Evolutionary conservation across 2,113 vertebrate species (phyloP).

Genomic region (Raja brachyura): DNA sequence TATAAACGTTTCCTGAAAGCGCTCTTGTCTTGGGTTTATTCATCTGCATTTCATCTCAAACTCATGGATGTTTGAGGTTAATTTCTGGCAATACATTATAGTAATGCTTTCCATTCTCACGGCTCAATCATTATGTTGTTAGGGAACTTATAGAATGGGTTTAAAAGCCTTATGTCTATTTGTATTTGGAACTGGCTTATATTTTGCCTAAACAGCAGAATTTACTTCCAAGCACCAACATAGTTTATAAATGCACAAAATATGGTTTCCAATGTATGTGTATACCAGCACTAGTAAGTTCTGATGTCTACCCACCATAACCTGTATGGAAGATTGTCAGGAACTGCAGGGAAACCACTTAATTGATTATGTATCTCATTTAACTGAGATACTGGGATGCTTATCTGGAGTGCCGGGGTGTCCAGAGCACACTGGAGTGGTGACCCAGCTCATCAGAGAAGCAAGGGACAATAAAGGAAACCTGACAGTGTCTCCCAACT

Average conservation of each 20-base stretch:
- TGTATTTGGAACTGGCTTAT: background rate
- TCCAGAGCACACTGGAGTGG: too few relatives aligned
- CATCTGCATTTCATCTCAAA: background rate
- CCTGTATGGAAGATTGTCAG: background rate
- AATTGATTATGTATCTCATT: background rate
- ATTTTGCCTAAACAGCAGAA: background rate
- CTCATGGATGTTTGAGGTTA: background rate
- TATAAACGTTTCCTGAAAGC: background rate
- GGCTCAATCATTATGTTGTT: background rate
- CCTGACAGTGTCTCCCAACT: too few relatives aligned
- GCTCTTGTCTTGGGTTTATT: background rate
- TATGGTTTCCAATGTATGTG: background rate
- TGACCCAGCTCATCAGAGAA: too few relatives aligned
- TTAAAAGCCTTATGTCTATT: background rate
- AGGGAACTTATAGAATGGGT: background rate
- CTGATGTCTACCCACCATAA: background rate
- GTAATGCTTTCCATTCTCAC: background rate
- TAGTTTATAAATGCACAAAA: background rate
- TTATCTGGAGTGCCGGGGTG: too few relatives aligned
- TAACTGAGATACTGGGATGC: too few relatives aligned
- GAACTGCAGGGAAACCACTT: background rate
- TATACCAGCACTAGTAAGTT: background rate
- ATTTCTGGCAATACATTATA: background rate
- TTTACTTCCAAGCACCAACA: background rate
- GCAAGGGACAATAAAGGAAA: too few relatives aligned